A percentile compares a stretch with the other conserved stretches of the same genome.
Conservation (phyloP, 2,113 vertebrate genomes). For the Trinectes maculatus region DNA sequence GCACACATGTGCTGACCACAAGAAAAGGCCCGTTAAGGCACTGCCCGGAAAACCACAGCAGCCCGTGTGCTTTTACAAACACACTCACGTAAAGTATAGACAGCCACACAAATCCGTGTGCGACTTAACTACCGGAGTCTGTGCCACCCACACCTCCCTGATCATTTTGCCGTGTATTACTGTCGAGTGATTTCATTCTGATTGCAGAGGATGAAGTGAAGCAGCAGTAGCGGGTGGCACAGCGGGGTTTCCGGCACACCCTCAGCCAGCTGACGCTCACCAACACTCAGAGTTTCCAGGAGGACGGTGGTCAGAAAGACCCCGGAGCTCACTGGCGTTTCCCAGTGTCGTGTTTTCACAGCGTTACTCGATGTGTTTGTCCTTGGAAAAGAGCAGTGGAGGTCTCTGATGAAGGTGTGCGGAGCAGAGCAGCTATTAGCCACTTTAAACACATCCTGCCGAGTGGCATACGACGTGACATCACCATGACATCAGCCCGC, state of each 20-base stretch:
- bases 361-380: slow-evolving; percentile 54
- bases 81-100: slow-evolving; percentile 55
- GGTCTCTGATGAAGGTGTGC: slow-evolving; percentile 57
- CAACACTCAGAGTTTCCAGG: slow-evolving; percentile 72
- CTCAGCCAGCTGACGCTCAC: slow-evolving; percentile 28
- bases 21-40: slow-evolving; percentile 81
- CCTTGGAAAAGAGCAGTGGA: slow-evolving; percentile 41
- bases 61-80: slow-evolving; percentile 69
- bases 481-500: slow-evolving; percentile 69
- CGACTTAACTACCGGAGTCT: slow-evolving; percentile 37
- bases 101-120: slow-evolving; percentile 52
- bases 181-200: slow-evolving; percentile 24
- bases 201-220: slow-evolving; percentile 42
- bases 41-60: slow-evolving; percentile 79
- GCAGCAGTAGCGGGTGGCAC: slow-evolving; percentile 35
- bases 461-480: slow-evolving; percentile 51
- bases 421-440: slow-evolving; percentile 57
- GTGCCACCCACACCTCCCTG: slow-evolving; percentile 54
- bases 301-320: slow-evolving; percentile 51
- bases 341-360: slow-evolving; percentile 65
- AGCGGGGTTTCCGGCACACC: slow-evolving; percentile 37
- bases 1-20: slow-evolving; percentile 83
- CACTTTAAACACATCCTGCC: slow-evolving; percentile 68
- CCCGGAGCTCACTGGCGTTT: slow-evolving; percentile 61
- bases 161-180: slow-evolving; percentile 58